Evolutionary conservation across 2,888 invertebrate genomes (phyloP).

Genomic region (Podabrus alpinus): DNA sequence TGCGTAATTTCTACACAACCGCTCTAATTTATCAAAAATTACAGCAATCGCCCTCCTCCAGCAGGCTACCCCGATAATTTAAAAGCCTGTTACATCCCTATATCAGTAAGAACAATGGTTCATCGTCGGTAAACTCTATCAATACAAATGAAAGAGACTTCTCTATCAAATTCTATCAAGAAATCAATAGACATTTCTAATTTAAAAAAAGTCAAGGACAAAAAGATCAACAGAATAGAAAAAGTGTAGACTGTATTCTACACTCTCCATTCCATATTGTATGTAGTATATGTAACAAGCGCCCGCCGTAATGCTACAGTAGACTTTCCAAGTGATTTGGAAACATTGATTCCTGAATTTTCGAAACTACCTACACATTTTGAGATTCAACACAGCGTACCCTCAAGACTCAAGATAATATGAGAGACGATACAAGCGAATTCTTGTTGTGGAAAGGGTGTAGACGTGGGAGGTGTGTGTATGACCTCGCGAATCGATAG

Average conservation of each 20-base stretch:
- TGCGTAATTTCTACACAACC: not conserved
- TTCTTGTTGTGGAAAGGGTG: conserved; percentile 7
- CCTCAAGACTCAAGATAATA: not conserved
- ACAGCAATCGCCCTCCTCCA: not conserved
- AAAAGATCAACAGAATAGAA: not conserved
- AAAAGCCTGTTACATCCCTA: not conserved
- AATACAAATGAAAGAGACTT: not conserved
- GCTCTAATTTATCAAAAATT: not conserved
- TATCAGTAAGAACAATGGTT: not conserved
- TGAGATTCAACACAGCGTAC: not conserved
- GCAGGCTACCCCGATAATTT: not conserved
- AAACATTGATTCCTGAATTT: not conserved
- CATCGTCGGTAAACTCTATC: not conserved
- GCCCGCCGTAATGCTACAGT: no score
- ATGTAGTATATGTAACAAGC: no score
- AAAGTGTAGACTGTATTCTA: not conserved
- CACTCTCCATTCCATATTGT: no score
- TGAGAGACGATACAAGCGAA: not conserved
- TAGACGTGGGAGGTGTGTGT: conserved; percentile 30
- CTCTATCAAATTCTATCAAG: not conserved
- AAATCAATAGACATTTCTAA: not conserved
- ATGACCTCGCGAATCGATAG: conserved; percentile 49
- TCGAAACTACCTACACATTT: not conserved
- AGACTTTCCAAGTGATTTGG: not conserved
- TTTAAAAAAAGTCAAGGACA: not conserved